phyloP scores from a whole-genome alignment of 2,797 vertebrate species.

The Etheostoma perlongum region DNA sequence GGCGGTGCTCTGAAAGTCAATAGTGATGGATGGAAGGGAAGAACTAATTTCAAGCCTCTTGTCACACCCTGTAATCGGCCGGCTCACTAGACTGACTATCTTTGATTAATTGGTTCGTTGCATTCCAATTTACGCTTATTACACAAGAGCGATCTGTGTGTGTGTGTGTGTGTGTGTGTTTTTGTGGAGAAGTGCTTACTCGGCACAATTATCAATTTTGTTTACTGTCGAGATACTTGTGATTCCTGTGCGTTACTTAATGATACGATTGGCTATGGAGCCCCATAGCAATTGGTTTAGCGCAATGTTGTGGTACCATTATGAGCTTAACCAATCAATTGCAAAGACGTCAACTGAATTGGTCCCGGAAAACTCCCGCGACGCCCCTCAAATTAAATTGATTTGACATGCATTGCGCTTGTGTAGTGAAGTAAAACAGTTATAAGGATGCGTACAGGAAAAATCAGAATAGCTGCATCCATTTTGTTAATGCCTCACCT shows the following conservation, averaged over 20 bases:
- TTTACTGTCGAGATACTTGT: conserved; percentile 45
- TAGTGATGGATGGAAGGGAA: conserved; percentile 69
- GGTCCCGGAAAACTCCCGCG: conserved; percentile 37
- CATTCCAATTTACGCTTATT: conserved; percentile 73
- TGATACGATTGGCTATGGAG: conserved; percentile 44
- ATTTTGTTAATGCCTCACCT: conserved; percentile 7
- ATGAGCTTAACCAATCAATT: conserved; percentile 66
- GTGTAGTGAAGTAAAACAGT: not conserved
- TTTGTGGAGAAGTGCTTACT: conserved; percentile 37
- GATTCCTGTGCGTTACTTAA: conserved; percentile 33
- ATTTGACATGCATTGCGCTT: conserved; percentile 41
- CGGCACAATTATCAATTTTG: conserved; percentile 30
- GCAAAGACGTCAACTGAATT: conserved; percentile 41
- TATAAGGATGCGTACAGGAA: not conserved
- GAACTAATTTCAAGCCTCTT: conserved; percentile 70
- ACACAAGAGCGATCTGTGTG: conserved; percentile 42
- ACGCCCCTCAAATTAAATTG: conserved; percentile 47
- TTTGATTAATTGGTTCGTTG: conserved; percentile 76
- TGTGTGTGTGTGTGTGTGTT: conserved; percentile 15
- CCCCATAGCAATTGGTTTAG: conserved; percentile 42
- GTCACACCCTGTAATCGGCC: conserved; percentile 69
- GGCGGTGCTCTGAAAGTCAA: conserved; percentile 40
- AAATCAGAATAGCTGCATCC: conserved; percentile 11
- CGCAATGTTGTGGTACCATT: conserved; percentile 36
- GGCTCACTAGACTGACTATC: conserved; percentile 51